A percentile compares a stretch with the other conserved stretches of the same genome.
phyloP scores from a whole-genome alignment of 1,140 invertebrate species.

The Bacillus rossius region DNA sequence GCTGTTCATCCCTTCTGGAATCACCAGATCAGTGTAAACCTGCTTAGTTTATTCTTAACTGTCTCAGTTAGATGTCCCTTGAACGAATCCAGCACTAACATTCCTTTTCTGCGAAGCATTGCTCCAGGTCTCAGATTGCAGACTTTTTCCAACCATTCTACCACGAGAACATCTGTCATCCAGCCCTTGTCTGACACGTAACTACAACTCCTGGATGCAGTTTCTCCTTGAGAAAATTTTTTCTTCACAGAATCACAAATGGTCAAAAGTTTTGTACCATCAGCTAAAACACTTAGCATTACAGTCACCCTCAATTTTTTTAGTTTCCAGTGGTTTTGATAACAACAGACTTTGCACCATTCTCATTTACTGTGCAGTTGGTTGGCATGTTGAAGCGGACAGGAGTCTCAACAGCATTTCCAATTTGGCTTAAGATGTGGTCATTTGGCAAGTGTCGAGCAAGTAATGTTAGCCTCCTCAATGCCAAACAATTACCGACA shows the following conservation, averaged over 20 bases:
- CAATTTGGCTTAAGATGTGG: constrained; percentile 13
- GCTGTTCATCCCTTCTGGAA: no score
- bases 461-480: no score
- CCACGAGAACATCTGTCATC: constrained; percentile 13
- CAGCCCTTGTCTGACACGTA: constrained; percentile 9
- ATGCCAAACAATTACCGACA: no score
- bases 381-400: constrained; percentile 18
- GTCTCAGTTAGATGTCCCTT: constrained; percentile 8
- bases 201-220: constrained; percentile 4
- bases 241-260: constrained; percentile 8
- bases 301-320: constrained; percentile 13
- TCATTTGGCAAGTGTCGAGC: no score
- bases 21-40: no score
- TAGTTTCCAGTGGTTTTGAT: constrained; percentile 13
- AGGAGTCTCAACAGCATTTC: constrained; percentile 17
- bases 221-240: constrained; percentile 9
- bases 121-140: constrained; percentile 12
- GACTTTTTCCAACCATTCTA: constrained; percentile 11
- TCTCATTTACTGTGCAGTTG: constrained; percentile 12
- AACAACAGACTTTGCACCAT: constrained; percentile 15
- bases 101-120: neutral
- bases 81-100: constrained; percentile 13
- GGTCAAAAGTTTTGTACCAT: constrained; percentile 8
- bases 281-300: constrained; percentile 9
- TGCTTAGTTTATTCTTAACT: no score